Evolutionary conservation across 2,888 invertebrate genomes (phyloP), one percentile per base, ranked within the genome.

Genomic region (Trissoscelio sp.): DNA sequence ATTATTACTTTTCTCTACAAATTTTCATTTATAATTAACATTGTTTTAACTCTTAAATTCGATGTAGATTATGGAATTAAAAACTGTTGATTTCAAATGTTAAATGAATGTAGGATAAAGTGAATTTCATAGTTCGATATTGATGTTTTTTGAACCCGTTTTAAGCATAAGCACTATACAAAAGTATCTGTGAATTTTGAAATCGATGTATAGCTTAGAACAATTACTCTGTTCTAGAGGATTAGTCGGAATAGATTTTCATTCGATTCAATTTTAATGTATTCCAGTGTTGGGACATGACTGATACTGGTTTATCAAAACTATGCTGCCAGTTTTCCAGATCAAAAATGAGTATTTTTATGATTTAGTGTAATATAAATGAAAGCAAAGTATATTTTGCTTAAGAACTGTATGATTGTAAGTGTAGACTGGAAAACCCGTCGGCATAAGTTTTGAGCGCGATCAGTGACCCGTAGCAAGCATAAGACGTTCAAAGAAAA

Each of bases 51-150:
- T 31, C 11, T 37, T 60, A 11, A 6, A n/a, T 72, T 48, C 1
- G 14, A 9, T 24, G 20, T 58, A 37, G 12, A 60, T 72, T 39
- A 48, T n/a, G 7, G 20, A 6, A 42, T 39, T 24, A 11, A 46
- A 11, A 5, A 39, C 18, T 12, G 9, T 53, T 42, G 3, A 20
- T 67, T 53, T 3, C 46, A 70, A 22, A 55, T 46, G 9, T 39
- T 7, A 74, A 42, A 48, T 22, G 24, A 55, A 64, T 28, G 48
- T 81, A 79, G 66, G 74, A 72, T 48, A 62, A 80, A 55, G 69
- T 44, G 69, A 51, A 78, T 70, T 84, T 81, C 78, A 66, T 84
- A 83, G 84, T 84, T 84, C 84, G 84, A 84, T 84, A 84, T 84
- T 3, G 83, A 72, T 83, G 81, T 83, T 82, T 77, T 81, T 80